phyloP scores from a whole-genome alignment of 2,888 invertebrate species.

The Trachelus troglodyta region DNA sequence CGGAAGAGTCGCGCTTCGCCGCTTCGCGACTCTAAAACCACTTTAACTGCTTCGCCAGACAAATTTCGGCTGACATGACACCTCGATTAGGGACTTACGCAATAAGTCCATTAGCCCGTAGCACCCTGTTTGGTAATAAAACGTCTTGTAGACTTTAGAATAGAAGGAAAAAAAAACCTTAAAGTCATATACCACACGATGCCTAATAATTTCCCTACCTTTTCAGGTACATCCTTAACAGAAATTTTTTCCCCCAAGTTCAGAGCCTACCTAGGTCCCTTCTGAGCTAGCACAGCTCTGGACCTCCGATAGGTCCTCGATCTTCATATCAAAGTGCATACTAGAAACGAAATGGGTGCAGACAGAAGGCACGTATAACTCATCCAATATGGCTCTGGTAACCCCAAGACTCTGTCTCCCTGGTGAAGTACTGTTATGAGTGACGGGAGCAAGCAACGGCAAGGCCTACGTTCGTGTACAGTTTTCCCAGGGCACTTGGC shows the following conservation, averaged over 20 bases:
- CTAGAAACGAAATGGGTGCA: slow-evolving; percentile 19
- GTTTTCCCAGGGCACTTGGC: slow-evolving; percentile 46
- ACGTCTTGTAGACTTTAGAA: not conserved
- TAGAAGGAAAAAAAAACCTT: not conserved
- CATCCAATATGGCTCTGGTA: not conserved
- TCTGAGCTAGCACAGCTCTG: too few relatives aligned
- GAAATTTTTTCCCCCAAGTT: not conserved
- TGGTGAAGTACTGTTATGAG: slow-evolving; percentile 15
- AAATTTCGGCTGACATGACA: not conserved
- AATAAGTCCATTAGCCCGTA: not conserved
- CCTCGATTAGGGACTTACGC: not conserved
- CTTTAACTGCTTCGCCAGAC: not conserved
- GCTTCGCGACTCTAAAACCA: not conserved
- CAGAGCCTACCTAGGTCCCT: not conserved
- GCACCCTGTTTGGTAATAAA: not conserved
- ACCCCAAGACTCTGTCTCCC: not conserved
- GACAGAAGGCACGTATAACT: not conserved
- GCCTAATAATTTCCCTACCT: not conserved
- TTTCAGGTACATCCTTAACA: not conserved
- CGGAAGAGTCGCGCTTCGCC: not conserved
- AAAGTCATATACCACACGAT: not conserved
- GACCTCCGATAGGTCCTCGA: not conserved
- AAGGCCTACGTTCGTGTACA: slow-evolving; percentile 24
- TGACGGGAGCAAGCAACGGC: slow-evolving; percentile 25
- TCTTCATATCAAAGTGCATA: not conserved